Conservation (phyloP, 2,888 invertebrate species). For the Nephrotoma flavescens region DNA sequence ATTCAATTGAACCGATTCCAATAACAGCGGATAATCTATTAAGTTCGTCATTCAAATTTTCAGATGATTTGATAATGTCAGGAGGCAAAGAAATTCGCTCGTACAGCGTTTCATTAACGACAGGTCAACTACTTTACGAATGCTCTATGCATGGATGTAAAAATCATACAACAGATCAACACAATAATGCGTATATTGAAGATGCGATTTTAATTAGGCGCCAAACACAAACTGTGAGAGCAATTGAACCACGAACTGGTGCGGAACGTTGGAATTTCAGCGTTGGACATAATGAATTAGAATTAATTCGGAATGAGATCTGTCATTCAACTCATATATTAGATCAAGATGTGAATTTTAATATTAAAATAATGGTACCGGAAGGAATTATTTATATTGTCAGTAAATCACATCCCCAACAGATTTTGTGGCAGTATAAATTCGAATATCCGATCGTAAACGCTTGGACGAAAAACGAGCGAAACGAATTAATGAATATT, state of each 20-base stretch:
- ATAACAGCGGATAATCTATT: slow-evolving; percentile 75
- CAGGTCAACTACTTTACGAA: slow-evolving; percentile 60
- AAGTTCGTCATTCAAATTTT: slow-evolving; percentile 74
- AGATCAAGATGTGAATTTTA: slow-evolving; percentile 33
- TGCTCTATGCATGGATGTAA: slow-evolving; percentile 61
- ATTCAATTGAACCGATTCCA: slow-evolving; percentile 73
- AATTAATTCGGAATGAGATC: slow-evolving; percentile 36
- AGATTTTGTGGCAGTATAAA: slow-evolving; percentile 61
- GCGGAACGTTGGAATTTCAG: slow-evolving; percentile 92
- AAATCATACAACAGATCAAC: slow-evolving; percentile 37
- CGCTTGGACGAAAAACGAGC: slow-evolving; percentile 62
- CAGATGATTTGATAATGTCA: slow-evolving; percentile 70
- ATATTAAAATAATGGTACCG: slow-evolving; percentile 50
- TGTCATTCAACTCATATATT: slow-evolving; percentile 30
- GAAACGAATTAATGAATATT: slow-evolving; percentile 47
- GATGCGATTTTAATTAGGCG: slow-evolving; percentile 65
- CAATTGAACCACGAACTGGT: slow-evolving; percentile 75
- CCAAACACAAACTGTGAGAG: slow-evolving; percentile 75
- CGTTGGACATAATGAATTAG: slow-evolving; percentile 76
- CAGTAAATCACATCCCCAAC: slow-evolving; percentile 39
- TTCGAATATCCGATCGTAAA: slow-evolving; percentile 72
- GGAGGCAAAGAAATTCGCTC: slow-evolving; percentile 77
- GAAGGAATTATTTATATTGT: slow-evolving; percentile 58
- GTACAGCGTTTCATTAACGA: slow-evolving; percentile 64
- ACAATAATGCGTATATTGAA: slow-evolving; percentile 22